phyloP scores from a whole-genome alignment of 2,113 vertebrate genomes.

The Catharus minimus region DNA sequence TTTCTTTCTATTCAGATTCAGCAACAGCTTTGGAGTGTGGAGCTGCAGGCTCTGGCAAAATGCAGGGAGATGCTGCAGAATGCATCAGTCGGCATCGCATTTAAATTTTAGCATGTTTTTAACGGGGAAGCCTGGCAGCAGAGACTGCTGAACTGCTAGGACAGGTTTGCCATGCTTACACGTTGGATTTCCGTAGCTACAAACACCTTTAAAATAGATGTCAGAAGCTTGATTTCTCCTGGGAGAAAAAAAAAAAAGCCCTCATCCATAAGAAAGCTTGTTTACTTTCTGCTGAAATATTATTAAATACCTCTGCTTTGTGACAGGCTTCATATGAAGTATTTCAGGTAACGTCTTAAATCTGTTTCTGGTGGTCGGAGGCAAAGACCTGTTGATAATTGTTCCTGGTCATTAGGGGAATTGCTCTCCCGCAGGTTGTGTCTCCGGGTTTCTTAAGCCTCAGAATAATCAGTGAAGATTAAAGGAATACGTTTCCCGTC shows the following conservation, averaged over 20 bases:
- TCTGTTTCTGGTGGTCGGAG: neutral
- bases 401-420: constrained; percentile 10
- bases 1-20: neutral
- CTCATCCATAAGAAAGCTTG: neutral
- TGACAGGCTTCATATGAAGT: neutral
- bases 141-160: neutral
- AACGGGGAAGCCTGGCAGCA: neutral
- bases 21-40: neutral
- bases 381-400: constrained; percentile 16
- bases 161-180: neutral
- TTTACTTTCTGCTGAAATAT: neutral
- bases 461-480: constrained; percentile 1
- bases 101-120: neutral
- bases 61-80: neutral
- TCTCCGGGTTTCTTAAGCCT: constrained; percentile 53
- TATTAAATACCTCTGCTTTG: neutral
- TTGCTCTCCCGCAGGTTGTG: constrained; percentile 36
- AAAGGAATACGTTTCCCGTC: constrained; percentile 16
- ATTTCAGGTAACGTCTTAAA: neutral
- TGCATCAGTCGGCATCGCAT: neutral
- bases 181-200: neutral
- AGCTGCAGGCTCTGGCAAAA: rapidly evolving
- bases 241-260: neutral
- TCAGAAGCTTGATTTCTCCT: neutral
- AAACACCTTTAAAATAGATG: neutral